Evolutionary conservation across 2,113 vertebrate genomes (phyloP).

Genomic region (Microtus oregoni): DNA sequence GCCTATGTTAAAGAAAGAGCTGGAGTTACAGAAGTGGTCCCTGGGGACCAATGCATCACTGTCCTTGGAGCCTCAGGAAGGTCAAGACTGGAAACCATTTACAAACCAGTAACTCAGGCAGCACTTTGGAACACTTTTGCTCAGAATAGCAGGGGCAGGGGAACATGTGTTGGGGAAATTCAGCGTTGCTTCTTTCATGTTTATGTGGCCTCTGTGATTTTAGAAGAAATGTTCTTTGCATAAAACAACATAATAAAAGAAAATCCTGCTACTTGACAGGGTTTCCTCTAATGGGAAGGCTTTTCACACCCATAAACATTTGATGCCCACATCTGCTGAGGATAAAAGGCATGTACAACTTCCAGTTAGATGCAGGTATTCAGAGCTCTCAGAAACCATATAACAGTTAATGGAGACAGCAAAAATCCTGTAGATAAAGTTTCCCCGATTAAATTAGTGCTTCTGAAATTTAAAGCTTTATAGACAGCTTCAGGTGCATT

Average conservation of each 20-base stretch:
- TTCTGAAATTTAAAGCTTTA: conserved; percentile 64
- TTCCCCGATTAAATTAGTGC: conserved; percentile 49
- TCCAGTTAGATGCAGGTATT: conserved; percentile 18
- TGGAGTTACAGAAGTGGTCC: conserved; percentile 62
- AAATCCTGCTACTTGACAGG: conserved; percentile 78
- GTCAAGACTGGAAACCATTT: conserved; percentile 69
- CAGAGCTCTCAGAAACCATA: conserved; percentile 66
- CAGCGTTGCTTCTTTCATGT: conserved; percentile 79
- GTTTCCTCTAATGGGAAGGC: conserved; percentile 79
- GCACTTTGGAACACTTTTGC: conserved; percentile 80
- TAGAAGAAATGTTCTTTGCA: conserved; percentile 82
- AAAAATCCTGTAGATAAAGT: conserved; percentile 66
- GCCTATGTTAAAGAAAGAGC: conserved; percentile 54
- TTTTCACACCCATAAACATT: conserved; percentile 77
- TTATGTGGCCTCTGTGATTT: conserved; percentile 82
- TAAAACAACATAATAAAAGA: conserved; percentile 82
- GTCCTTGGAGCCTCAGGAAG: conserved; percentile 65
- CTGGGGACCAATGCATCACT: conserved; percentile 65
- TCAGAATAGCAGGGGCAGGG: conserved; percentile 76
- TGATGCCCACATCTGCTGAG: conserved; percentile 84
- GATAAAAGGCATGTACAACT: conserved; percentile 64
- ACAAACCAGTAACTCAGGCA: conserved; percentile 75
- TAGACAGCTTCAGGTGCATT: conserved; percentile 45
- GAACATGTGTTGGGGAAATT: conserved; percentile 79
- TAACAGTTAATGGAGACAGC: conserved; percentile 66